Evolutionary conservation across 2,888 invertebrate genomes (phyloP), one percentile per base, ranked within the genome.

Genomic region (Omphaloscelis lunosa): DNA sequence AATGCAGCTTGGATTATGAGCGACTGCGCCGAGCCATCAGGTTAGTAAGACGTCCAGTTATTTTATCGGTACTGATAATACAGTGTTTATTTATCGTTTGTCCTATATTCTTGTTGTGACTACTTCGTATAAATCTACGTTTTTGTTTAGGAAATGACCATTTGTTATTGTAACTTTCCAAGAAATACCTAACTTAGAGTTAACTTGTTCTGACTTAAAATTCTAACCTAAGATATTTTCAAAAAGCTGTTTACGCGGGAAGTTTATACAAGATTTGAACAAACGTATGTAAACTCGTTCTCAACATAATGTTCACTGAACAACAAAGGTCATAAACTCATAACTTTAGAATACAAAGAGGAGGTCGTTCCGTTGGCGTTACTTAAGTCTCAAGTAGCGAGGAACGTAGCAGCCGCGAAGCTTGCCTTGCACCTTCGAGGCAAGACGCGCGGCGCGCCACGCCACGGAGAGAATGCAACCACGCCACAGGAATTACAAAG

Each of bases 1-100:
- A 94, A 96, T 96, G 96, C 96, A 96, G 92, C 95, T 96, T 95
- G 95, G 95, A 96, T 96, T 95, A 94, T 96, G 93, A 96, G 92
- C 92, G 94, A 95, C 94, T 93, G 96, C 96, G 95, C 95, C 95
- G 95, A 95, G 94, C 93, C 94, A 95, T 94, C 96, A 96, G 96
- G 96, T 96, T 94, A 94, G 96, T 95, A 90, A 93, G 92, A 92
- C 93, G 85, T 92, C 90, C 91, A 93, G 91, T 92, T 92, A 93
- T 90, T 93, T 94, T 95, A 95, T 95, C 94, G 93, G 78, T 80
- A 85, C 90, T 93, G 94, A 94, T 95, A 92, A 90, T 92, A 90
- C 90, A 84, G 88, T 92, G 89, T 92, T 90, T 92, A 91, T 94
- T 94, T 95, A 95, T 94, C 95, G 88, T 90, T 87, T 93, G 94